Evolutionary conservation across 1,140 invertebrate species (phyloP), one percentile per base, ranked within the genome.

Genomic region (Drosophila dunni): DNA sequence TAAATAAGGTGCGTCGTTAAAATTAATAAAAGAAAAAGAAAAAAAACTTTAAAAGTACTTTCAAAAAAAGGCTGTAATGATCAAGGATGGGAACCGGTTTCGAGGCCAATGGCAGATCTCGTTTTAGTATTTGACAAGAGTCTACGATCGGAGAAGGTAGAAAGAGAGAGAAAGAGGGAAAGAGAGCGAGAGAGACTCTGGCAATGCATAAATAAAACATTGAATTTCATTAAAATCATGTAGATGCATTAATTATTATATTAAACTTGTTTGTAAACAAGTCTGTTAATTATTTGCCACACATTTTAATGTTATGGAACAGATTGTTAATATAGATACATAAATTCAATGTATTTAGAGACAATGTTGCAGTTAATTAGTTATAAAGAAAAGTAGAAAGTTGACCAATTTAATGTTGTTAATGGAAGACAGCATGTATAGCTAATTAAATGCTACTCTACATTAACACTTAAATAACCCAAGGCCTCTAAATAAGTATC

Each of bases 81-180:
- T 63, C 61, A 63, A 63, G 61, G 61, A 63, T 63, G 61, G 40
- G 48, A 53, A 62, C 54, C 54, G 54, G 36, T 63, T 11, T 29
- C 11, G 48, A 11, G n/a, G 48, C 36, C 53, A 56, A 56, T 56
- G 61, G 36, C 34, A 63, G 58, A 50, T 8, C 58, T 50, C 46
- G 58, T 38, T 20, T 7, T 13, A 62, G 40, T 50, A 62, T 62
- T 38, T 56, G 53, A 42, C 51, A 38, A 54, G 50, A 15, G 50
- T 1, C 17, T 29, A 50, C 20, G 5, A 51, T 54, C 34, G 3
- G 33, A 8, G 11, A 11, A 13, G 33, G 4, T 13, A 36, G 13
- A 34, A 54, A 29, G 24, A 29, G 24, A 29, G 24, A 29, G 24
- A 29, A 6, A 6, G 1, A 29, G 1, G 24, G 24, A 29, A 6